phyloP scores from a whole-genome alignment of 2,113 vertebrate species.

The Hystrix brachyura region DNA sequence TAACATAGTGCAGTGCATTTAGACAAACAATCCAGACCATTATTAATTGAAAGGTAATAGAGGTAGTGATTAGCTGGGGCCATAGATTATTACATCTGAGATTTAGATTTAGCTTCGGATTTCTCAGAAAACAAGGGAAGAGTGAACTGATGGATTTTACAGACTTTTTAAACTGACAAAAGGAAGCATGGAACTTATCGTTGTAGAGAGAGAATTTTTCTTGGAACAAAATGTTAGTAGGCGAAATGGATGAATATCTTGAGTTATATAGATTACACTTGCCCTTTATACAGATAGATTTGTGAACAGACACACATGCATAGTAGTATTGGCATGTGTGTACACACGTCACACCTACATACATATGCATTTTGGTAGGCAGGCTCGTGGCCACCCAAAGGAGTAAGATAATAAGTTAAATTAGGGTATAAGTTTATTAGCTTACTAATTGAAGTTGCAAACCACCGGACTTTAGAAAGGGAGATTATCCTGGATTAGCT shows the following conservation, averaged over 20 bases:
- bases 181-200: constrained; percentile 23
- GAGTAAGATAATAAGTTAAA: not conserved
- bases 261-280: not conserved
- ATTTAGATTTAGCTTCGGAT: constrained; percentile 54
- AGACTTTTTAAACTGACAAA: constrained; percentile 36
- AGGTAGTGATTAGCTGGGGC: not conserved
- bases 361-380: not conserved
- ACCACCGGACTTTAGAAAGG: not conserved
- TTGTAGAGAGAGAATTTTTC: constrained; percentile 40
- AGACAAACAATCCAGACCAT: not conserved
- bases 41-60: constrained; percentile 5
- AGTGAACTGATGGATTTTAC: not conserved
- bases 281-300: not conserved
- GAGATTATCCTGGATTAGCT: not conserved
- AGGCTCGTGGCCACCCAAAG: not conserved
- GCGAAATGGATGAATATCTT: not conserved
- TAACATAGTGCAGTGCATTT: not conserved
- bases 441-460: constrained; percentile 11
- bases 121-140: constrained; percentile 57
- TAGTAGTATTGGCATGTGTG: not conserved
- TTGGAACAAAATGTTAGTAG: constrained; percentile 8
- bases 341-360: no score
- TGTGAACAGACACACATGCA: not conserved
- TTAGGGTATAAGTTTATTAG: not conserved
- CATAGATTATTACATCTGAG: constrained; percentile 10